Base-by-base conservation (phyloP, 2,797 vertebrate genomes). In the Rhyacichthys aspro region DNA sequence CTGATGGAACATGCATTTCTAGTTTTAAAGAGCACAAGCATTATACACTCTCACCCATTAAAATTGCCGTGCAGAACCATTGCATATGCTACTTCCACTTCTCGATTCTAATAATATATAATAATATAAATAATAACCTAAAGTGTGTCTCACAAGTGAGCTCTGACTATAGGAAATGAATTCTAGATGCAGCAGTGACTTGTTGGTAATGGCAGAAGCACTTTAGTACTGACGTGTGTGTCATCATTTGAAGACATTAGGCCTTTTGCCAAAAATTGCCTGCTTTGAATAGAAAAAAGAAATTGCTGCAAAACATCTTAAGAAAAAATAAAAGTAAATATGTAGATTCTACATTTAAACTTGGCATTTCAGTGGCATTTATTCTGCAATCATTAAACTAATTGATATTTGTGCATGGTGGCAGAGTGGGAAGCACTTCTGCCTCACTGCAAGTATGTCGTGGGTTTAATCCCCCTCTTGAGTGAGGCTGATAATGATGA, bases 291-390 rank as follows among this genome's bases (percentile, higher is more conserved):
- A 55, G 44, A 58, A 18, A 34, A n/a, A 76, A 67, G 54, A 67
- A 77, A 76, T 72, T 41, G 55, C 59, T 49, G 73, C 48, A 48
- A 78, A 73, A 56, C 48, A 64, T 68, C 58, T 55, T 76, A 39
- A 39, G 58, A 61, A 60, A 15, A 54, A 39, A 76, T 69, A 62
- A 82, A 78, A 79, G 55, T 76, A 71, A 72, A n/a, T n/a, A n/a
- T 74, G 70, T 69, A 32, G 33, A 46, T 81, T 79, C 79, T 72
- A 71, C 59, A 70, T 60, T 62, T 69, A 67, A 83, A 74, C 76
- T 50, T 85, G 83, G 72, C 85, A 88, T 88, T 89, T 90, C 69
- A 57, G 34, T 83, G 83, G 67, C 85, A 86, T 87, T 86, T 84
- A 74, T 83, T 79, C 78, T 82, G 70, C 77, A 72, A 55, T 74